These are phyloP conservation scores for Palythoa heliodiscus DNA, from an alignment of 92 coral and sea anemone species.

Conservation along the genomic window DNA sequence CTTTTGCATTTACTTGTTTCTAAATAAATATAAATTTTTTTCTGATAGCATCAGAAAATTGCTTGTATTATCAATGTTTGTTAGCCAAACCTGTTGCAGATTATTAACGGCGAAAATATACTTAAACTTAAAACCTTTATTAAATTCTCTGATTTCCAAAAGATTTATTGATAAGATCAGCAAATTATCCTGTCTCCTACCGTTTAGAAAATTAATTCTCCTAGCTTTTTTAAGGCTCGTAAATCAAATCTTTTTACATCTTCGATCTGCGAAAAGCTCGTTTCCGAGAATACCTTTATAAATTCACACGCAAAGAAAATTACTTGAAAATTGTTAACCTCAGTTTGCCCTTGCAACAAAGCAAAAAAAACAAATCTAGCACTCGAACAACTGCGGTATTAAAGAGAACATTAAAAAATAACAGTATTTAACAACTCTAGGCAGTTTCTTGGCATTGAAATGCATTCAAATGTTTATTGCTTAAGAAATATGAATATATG, in stretches of 20 bases:
- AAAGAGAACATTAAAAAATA: conserved; percentile 12
- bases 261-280: conserved; percentile 2
- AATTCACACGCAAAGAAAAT: conserved; percentile 27
- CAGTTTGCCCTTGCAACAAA: conserved; percentile 18
- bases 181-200: conserved; percentile 49
- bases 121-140: conserved; percentile 43
- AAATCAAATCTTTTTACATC: conserved; percentile 42
- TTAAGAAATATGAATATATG: conserved; percentile 53
- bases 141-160: conserved; percentile 43
- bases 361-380: conserved; percentile 20
- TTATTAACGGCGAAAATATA: conserved; percentile 36
- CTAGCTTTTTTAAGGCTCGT: conserved; percentile 35
- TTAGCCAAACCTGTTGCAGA: conserved; percentile 43
- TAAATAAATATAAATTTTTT: conserved; percentile 15
- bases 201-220: conserved; percentile 43
- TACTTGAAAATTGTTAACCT: conserved; percentile 15
- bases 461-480: conserved; percentile 15
- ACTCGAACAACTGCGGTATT: conserved; percentile 31
- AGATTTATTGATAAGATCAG: conserved; percentile 43
- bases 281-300: conserved; percentile 13
- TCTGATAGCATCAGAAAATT: conserved; percentile 45
- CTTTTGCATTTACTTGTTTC: conserved; percentile 18
- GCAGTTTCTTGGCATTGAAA: conserved; percentile 17
- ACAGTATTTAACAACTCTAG: conserved; percentile 37
- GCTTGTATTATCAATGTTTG: conserved; percentile 39